phyloP scores from a whole-genome alignment of 2,888 invertebrate species.

The Coleophora deauratella region DNA sequence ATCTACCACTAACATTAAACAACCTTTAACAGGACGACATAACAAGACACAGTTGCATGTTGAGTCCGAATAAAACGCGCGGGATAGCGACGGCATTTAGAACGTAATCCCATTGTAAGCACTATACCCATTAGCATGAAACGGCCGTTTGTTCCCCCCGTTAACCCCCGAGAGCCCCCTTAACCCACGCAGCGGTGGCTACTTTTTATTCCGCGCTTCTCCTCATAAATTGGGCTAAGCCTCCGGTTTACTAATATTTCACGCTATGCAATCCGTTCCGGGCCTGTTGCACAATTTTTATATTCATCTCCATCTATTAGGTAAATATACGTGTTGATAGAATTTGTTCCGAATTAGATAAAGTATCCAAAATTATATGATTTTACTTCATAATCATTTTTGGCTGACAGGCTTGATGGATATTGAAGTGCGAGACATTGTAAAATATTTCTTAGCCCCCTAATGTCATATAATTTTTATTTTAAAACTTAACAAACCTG shows the following conservation, averaged over 20 bases:
- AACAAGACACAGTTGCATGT: neutral
- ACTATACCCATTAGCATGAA: slow-evolving; percentile 51
- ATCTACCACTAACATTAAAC: no score
- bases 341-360: no score
- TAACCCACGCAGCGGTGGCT: slow-evolving; percentile 16
- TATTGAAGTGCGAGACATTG: no score
- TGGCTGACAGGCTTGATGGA: no score
- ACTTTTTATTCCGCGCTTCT: slow-evolving; percentile 38
- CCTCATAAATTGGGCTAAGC: slow-evolving; percentile 40
- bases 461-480: no score
- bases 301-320: neutral
- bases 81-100: slow-evolving; percentile 27
- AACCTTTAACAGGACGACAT: no score
- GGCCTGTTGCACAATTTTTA: slow-evolving; percentile 15
- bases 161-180: slow-evolving; percentile 15
- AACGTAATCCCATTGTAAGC: slow-evolving; percentile 49
- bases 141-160: slow-evolving; percentile 33
- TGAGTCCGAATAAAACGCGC: slow-evolving; percentile 1
- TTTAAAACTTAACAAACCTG: no score
- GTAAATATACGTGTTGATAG: no score
- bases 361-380: no score
- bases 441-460: no score
- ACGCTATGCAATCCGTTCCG: slow-evolving; percentile 18
- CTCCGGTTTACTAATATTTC: slow-evolving; percentile 34
- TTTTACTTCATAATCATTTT: no score